Evolutionary conservation across 1,140 invertebrate genomes (phyloP), one percentile per base, ranked within the genome.

Genomic region (Heliothis virescens): DNA sequence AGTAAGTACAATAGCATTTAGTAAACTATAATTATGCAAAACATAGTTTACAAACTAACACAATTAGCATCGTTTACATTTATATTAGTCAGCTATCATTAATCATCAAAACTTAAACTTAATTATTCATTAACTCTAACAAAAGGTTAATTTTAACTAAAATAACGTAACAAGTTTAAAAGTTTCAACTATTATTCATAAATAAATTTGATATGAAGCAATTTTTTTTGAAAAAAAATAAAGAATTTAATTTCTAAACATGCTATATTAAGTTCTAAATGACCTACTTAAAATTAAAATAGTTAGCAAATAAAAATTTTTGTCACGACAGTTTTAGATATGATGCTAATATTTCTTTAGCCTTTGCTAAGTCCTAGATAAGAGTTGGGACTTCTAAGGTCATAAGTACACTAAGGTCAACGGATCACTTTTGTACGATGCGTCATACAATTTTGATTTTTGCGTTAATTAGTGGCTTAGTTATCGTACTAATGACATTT

Each of bases 41-140:
- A 69, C 12, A 18, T 12, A 55, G 15, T 26, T 71, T 55, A 71
- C 48, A 55, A 71, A 71, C 50, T 29, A 71, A 15, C 7, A 18
- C 21, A 34, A 71, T 71, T 55, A 71, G 10, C 21, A 50, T 71
- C 1, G 29, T 53, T 71, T 55, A 55, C 65, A 55, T 71, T 71
- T 29, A 18, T 21, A 71, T 53, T n/a, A 34, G 7, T 7, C 67
- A 16, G n/a, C 16, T 21, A 16, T 48, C 47, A 12, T 71, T 55
- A 71, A 71, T 71, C 67, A 55, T 55, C 1, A 55, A 41, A 71
- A 71, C 9, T 71, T 71, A 16, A 11, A 21, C 67, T 16, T 12
- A 62, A 50, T 26, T 55, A 29, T 34, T 29, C 67, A 69, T 52
- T 52, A 53, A 52, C 18, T 53, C 4, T 3, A 34, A 47, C 41